phyloP scores from a whole-genome alignment of 2,888 invertebrate genomes.

The Sarcophaga subvicina region DNA sequence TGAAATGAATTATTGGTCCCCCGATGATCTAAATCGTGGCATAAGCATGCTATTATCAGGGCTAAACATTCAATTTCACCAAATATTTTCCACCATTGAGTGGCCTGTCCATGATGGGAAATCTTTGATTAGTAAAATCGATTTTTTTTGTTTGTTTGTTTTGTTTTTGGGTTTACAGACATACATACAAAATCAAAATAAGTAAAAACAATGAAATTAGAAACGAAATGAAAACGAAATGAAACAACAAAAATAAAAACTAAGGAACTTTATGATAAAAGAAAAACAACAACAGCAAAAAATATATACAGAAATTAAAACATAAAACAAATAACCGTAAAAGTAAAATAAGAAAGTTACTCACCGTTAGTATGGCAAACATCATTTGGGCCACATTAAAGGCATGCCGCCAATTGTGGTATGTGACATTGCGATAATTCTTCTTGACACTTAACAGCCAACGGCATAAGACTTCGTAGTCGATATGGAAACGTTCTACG shows the following conservation, averaged over 20 bases:
- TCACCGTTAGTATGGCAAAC: slow-evolving; percentile 96
- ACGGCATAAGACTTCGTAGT: slow-evolving; percentile 94
- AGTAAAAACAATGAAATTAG: slow-evolving; percentile 40
- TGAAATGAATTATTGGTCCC: slow-evolving; percentile 99
- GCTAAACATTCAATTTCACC: slow-evolving; percentile 96
- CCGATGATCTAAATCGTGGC: slow-evolving; percentile 97
- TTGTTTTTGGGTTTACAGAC: neutral
- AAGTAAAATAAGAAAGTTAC: slow-evolving; percentile 74
- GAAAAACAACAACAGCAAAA: slow-evolving; percentile 4
- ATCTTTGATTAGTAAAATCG: slow-evolving; percentile 69
- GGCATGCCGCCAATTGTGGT: slow-evolving; percentile 98
- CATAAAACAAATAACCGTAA: neutral
- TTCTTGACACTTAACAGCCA: slow-evolving; percentile 96
- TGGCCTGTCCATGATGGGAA: slow-evolving; percentile 84
- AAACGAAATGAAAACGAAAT: slow-evolving; percentile 6
- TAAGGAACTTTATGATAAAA: slow-evolving; percentile 17
- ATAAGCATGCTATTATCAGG: slow-evolving; percentile 95
- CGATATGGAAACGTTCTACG: slow-evolving; percentile 95
- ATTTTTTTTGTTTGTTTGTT: slow-evolving; percentile 52
- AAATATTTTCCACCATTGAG: slow-evolving; percentile 96
- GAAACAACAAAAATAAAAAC: neutral
- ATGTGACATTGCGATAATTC: slow-evolving; percentile 96
- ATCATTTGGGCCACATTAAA: slow-evolving; percentile 99
- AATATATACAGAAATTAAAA: neutral
- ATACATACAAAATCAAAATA: slow-evolving; percentile 38